Percentiles rank a stretch among this genome's conserved stretches.
These are phyloP conservation scores for Morone saxatilis DNA, from an alignment of 2,113 vertebrate species.

Conservation along the genomic window DNA sequence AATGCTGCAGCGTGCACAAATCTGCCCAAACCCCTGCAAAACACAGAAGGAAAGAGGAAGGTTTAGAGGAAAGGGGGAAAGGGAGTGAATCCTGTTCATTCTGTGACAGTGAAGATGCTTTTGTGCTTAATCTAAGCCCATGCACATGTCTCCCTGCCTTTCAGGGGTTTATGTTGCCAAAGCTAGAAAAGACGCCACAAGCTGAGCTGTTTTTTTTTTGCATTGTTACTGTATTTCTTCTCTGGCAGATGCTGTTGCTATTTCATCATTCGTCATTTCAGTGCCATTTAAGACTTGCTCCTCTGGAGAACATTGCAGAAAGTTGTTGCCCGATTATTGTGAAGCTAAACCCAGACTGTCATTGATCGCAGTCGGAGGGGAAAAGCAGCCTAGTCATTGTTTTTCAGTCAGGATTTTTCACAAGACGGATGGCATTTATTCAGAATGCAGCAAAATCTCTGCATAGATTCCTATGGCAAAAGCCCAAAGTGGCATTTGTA, in stretches of 20 bases:
- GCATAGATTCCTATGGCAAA: neutral
- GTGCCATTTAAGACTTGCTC: neutral
- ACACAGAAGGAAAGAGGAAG: neutral
- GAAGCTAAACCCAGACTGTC: conserved; percentile 15
- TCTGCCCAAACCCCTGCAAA: conserved; percentile 10
- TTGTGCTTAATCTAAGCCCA: neutral
- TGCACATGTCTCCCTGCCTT: neutral
- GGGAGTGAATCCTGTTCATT: neutral
- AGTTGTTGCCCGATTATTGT: neutral
- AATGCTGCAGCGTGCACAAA: conserved; percentile 41
- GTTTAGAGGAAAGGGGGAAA: neutral
- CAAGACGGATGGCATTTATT: neutral
- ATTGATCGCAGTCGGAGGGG: neutral
- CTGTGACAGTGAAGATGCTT: neutral
- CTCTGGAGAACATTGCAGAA: conserved; percentile 10
- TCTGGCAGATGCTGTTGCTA: neutral
- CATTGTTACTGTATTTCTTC: neutral
- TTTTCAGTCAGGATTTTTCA: neutral
- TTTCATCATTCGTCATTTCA: conserved; percentile 2
- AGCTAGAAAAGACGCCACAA: conserved; percentile 5
- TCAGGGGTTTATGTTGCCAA: neutral
- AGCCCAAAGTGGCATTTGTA: conserved; percentile 8
- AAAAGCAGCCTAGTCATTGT: conserved; percentile 29
- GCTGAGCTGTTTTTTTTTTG: conserved; percentile 1
- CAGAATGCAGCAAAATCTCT: neutral